Base-by-base conservation (phyloP, 2,113 vertebrate species). In the Chloroceryle aenea region DNA sequence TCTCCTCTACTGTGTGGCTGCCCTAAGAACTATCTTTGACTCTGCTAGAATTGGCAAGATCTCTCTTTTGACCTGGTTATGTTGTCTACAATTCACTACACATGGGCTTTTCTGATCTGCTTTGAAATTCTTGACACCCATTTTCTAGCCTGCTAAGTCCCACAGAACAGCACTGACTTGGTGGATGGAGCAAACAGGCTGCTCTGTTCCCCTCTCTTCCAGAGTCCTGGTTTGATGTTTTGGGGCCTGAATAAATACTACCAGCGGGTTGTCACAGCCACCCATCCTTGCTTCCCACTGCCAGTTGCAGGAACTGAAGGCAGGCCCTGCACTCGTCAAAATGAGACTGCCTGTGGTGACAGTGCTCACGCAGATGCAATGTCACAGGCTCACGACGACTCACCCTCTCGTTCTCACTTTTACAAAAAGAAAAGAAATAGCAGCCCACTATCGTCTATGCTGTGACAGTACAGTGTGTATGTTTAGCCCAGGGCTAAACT, bases 281-380 rank as follows among this genome's bases (percentile, higher is more conserved):
- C 20, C 63, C 50, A 23, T 27, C 42, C 43, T 21, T 43, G 66
- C 36, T 84, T 92, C 52, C 53, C n/a, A 40, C 29, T 76, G 55
- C 14, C 63, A 59, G n/a, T 61, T 42, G 23, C 22, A 30, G 50
- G 53, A 79, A 14, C 16, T 29, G 68, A 66, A 58, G 72, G 27
- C 12, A 43, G 0, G 0, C 8, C 18, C 47, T 59, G 3, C 17
- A 14, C 6, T 36, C 48, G 16, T n/a, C 3, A 1, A 78, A 85
- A 67, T 56, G 18, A 12, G 74, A 66, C 26, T 71, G 64, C 42
- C 62, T 52, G 42, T 18, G 52, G 29, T 52, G 61, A 61, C 38
- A 48, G 4, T 23, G 32, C 9, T 56, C 10, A 3, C 23, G 14
- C 19, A 58, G 21, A 13, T 69, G 16, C 5, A 2, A 50, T 8